Conservation (phyloP, 2,888 invertebrate genomes). For the Ceriagrion tenellum region DNA sequence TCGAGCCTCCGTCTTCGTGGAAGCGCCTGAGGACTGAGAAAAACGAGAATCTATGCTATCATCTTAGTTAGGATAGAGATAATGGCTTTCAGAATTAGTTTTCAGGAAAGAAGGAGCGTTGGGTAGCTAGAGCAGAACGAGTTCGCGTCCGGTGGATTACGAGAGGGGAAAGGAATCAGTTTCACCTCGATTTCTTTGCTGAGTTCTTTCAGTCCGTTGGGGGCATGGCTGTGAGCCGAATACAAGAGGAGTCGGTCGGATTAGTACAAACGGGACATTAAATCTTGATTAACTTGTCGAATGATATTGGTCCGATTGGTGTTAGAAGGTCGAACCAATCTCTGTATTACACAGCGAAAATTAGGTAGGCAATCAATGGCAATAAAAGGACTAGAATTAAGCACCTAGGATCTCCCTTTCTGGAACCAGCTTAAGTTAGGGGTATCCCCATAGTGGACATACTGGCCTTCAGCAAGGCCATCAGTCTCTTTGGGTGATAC, state of each 20-base stretch:
- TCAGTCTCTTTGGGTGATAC: too few relatives aligned
- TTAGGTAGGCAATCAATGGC: neutral
- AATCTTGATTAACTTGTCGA: neutral
- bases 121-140: neutral
- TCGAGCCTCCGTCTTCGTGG: neutral
- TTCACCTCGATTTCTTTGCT: slow-evolving; percentile 14
- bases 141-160: neutral
- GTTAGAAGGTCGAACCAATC: neutral
- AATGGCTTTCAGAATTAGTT: neutral
- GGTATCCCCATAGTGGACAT: too few relatives aligned
- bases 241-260: neutral
- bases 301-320: neutral
- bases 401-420: too few relatives aligned
- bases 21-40: neutral
- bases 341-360: neutral
- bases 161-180: neutral
- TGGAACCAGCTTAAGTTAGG: too few relatives aligned
- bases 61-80: neutral
- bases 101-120: neutral
- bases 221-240: neutral
- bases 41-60: neutral
- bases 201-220: neutral
- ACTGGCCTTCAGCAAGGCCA: too few relatives aligned
- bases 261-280: neutral
- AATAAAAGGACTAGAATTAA: too few relatives aligned